Evolutionary conservation across 2,888 invertebrate genomes (phyloP), one percentile per base, ranked within the genome.

Genomic region (Carcina quercana): DNA sequence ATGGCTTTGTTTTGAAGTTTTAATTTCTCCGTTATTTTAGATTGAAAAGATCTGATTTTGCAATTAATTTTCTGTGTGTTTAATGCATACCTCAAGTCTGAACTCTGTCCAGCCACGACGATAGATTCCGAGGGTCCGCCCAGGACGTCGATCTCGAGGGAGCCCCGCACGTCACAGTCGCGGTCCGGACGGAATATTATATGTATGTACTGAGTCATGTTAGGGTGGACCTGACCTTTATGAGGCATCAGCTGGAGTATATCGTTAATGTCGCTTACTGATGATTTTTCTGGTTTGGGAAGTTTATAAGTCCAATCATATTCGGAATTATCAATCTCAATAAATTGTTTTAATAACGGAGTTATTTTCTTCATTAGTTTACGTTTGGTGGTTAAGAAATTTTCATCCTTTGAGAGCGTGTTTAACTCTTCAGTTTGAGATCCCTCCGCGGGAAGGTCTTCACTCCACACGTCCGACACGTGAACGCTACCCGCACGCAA

Each of bases 111-210:
- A 1, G 60, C 63, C 2, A 89, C 61, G 20, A 56, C 35, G 14
- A 89, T 54, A 1, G 53, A 43, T 61, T 88, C 87, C 0, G 84
- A 48, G 2, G 86, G 87, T 1, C 89, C 89, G 5, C 86, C 87
- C 19, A 83, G 50, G 14, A 89, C 79, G 41, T 85, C 73, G 50
- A 87, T 88, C 37, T 83, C 64, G 0, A 85, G 60, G 15, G 57
- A 47, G n/a, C 83, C 86, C 32, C 65, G 62, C 2, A 87, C 57
- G 30, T 51, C 70, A 5, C 78, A 73, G 43, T 86, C 75, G 3
- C 42, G 36, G 34, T 59, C 67, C 2, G 86, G 86, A 37, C 60
- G 70, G 42, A 86, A 86, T 32, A 76, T 71, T 2, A 88, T 62
- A 28, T 83, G 76, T 27, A 86, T 46, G 32, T 74, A 59, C 50